These are phyloP conservation scores for Brachirus orientalis DNA, from an alignment of 2,113 vertebrate genomes.

Conservation along the genomic window DNA sequence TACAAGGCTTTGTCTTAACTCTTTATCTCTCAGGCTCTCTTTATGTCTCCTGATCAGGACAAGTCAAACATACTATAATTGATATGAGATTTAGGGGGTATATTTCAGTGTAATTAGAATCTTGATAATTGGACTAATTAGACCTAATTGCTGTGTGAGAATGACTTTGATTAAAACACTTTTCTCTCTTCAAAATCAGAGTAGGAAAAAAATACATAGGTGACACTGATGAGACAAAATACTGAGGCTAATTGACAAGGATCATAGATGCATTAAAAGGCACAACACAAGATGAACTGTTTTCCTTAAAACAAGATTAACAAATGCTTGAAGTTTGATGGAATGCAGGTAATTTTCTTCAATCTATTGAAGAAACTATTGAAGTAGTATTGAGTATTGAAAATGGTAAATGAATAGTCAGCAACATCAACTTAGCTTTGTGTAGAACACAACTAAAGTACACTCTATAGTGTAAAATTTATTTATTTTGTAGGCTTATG, in stretches of 20 bases:
- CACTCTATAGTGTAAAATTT: slow-evolving; percentile 40
- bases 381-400: no score
- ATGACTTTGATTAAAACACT: slow-evolving; percentile 87
- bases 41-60: slow-evolving; percentile 76
- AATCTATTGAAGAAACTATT: no score
- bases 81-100: slow-evolving; percentile 87
- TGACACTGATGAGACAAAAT: slow-evolving; percentile 67
- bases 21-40: slow-evolving; percentile 52
- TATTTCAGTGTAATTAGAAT: slow-evolving; percentile 87
- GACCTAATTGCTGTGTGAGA: slow-evolving; percentile 85
- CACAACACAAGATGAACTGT: neutral
- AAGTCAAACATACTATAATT: slow-evolving; percentile 84
- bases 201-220: slow-evolving; percentile 54
- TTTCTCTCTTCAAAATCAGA: slow-evolving; percentile 78
- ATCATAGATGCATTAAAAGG: slow-evolving; percentile 23
- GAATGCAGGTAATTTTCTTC: no score
- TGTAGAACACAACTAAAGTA: slow-evolving; percentile 15
- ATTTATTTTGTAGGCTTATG: slow-evolving; percentile 45
- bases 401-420: no score
- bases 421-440: no score
- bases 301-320: neutral
- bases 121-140: slow-evolving; percentile 88
- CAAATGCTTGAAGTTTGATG: neutral
- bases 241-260: slow-evolving; percentile 45
- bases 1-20: slow-evolving; percentile 49